These are phyloP conservation scores for Peucedramus taeniatus DNA, from an alignment of 2,113 vertebrate genomes.

Conservation along the genomic window DNA sequence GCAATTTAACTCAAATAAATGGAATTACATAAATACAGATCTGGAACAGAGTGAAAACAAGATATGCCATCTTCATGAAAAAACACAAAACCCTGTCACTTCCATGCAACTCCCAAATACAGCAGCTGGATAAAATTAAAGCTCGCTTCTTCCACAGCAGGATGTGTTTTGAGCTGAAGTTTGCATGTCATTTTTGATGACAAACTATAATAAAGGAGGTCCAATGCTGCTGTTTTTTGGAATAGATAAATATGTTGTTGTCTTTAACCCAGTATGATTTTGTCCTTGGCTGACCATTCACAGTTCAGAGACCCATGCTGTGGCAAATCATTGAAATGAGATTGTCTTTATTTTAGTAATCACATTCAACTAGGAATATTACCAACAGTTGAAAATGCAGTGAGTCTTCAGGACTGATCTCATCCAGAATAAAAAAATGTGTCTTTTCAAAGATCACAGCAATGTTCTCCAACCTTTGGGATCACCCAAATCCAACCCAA, in stretches of 20 bases:
- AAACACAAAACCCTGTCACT: not conserved
- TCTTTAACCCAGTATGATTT: not conserved
- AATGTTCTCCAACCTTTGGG: not conserved
- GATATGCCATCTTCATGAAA: not conserved
- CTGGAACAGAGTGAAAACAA: not conserved
- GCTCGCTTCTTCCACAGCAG: not conserved
- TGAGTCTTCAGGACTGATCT: not conserved
- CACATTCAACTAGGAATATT: not conserved
- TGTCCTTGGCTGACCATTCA: not conserved
- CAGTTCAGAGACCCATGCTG: not conserved
- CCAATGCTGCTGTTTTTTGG: not conserved
- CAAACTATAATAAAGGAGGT: not conserved
- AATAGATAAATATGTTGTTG: not conserved
- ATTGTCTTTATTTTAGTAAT: not conserved
- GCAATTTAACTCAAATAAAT: not conserved
- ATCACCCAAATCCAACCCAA: slow-evolving; percentile 13
- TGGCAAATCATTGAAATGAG: not conserved
- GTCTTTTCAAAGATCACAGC: not conserved
- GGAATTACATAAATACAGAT: not conserved
- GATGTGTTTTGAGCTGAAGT: not conserved
- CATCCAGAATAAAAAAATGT: not conserved
- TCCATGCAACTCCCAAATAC: not conserved
- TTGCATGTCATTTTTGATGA: not conserved
- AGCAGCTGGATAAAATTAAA: slow-evolving; percentile 21
- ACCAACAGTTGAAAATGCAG: not conserved